phyloP scores from a whole-genome alignment of 2,888 invertebrate species.

The Ornithoptera priamus region DNA sequence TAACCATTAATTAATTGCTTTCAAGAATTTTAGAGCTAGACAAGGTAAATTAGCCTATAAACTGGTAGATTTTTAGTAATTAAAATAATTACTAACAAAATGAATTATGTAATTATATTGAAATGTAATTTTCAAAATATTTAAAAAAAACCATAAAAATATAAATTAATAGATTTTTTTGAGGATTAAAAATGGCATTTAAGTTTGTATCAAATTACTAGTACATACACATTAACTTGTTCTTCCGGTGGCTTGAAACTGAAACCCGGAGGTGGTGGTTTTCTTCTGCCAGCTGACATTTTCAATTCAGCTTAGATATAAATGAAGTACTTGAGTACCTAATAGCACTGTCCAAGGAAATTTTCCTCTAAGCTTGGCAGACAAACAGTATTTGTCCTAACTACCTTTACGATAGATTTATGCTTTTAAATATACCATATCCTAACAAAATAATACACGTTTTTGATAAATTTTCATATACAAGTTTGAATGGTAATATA shows the following conservation, averaged over 20 bases:
- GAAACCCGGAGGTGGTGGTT: constrained; percentile 59
- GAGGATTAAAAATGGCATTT: not conserved
- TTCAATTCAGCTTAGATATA: constrained; percentile 29
- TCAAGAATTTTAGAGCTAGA: too few relatives aligned
- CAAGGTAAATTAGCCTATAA: not conserved
- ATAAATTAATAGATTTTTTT: not conserved
- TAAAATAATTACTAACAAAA: too few relatives aligned
- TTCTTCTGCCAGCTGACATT: constrained; percentile 63
- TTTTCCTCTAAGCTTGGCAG: constrained; percentile 21
- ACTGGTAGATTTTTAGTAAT: not conserved
- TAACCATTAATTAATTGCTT: too few relatives aligned
- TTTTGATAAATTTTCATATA: constrained; percentile 4
- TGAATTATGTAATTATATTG: not conserved
- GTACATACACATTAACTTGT: constrained; percentile 66
- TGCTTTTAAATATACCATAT: constrained; percentile 10
- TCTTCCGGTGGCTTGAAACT: constrained; percentile 59
- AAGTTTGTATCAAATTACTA: constrained; percentile 10
- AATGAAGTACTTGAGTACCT: constrained; percentile 20
- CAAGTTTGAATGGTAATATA: not conserved
- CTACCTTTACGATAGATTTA: constrained; percentile 2
- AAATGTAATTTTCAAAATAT: not conserved
- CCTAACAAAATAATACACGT: constrained; percentile 4
- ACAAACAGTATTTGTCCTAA: constrained; percentile 81
- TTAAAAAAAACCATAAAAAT: too few relatives aligned
- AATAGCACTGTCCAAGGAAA: constrained; percentile 19